Evolutionary conservation across 2,888 invertebrate genomes (phyloP), one percentile per base, ranked within the genome.

Genomic region (Pseudoips prasinana): DNA sequence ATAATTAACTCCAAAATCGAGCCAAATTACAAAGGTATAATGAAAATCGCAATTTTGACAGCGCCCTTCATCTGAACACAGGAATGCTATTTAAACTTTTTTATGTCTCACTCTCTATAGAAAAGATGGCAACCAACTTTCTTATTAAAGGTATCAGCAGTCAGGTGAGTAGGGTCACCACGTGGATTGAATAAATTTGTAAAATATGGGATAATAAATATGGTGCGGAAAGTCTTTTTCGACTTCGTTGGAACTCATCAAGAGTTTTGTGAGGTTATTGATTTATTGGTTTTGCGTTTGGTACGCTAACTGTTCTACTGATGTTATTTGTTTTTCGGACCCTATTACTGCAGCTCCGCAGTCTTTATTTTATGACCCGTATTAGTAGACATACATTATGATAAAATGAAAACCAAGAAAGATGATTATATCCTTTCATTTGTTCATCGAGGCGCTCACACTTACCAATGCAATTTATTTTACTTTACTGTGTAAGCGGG

Each of bases 101-200:
- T 63, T 64, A 53, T 60, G 50, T 58, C 64, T 49, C 50, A 58
- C 45, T 52, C 36, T 32, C 22, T 46, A 49, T 57, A 58, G 58
- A 61, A 66, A 71, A 65, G 58, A 58, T 66, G 65, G 44, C 50
- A 48, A 47, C 53, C 62, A 80, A 83, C 76, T 83, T 81, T 71
- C 69, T 77, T 77, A 78, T 81, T 75, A 77, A 74, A 68, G 63
- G 70, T 67, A 73, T 73, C 70, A 64, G 69, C 65, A 66, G 66
- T 63, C 67, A 67, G 37, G 33, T 33, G 18, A 37, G 38, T 39
- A 57, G 57, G 57, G 57, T 41, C 25, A 26, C 39, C 48, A 45
- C 39, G 10, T 7, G n/a, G 10, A 24, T 22, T 8, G 19, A 33
- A 44, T 20, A 20, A 20, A 20, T 20, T 20, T 20, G 20, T 3